Evolutionary conservation across 2,797 vertebrate species (phyloP).

Genomic region (Anguilla megastoma): DNA sequence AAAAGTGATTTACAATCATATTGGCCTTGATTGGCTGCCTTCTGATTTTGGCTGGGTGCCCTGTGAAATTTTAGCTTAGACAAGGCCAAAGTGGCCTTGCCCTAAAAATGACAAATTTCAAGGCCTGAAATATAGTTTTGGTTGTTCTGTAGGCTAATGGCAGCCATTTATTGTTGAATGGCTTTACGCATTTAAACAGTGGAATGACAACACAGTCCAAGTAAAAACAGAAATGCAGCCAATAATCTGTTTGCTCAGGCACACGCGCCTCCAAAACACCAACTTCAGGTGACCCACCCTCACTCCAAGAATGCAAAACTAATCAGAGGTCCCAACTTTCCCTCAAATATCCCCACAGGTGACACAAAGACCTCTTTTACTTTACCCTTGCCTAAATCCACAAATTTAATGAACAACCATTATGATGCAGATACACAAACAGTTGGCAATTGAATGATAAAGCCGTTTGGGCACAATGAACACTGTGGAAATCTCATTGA

Average conservation of each 20-base stretch:
- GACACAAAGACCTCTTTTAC: background rate
- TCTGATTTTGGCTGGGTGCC: background rate
- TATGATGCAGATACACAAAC: slow-evolving; percentile 1
- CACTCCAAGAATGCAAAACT: background rate
- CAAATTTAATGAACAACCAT: background rate
- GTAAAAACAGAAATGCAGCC: background rate
- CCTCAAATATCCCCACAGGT: background rate
- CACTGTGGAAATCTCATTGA: background rate
- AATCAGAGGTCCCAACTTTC: background rate
- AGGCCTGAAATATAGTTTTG: background rate
- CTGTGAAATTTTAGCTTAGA: background rate
- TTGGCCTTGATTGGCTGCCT: background rate
- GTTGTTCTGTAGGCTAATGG: background rate
- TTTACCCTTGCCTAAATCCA: background rate
- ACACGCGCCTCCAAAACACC: background rate
- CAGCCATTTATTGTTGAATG: background rate
- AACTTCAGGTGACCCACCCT: background rate
- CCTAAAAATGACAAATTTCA: background rate
- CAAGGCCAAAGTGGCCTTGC: background rate
- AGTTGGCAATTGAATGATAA: background rate
- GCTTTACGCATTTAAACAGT: background rate
- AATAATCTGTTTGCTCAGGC: background rate
- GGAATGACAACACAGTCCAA: background rate
- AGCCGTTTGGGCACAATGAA: background rate
- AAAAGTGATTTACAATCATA: background rate